A percentile compares a stretch with the other conserved stretches of the same genome.
phyloP scores from a whole-genome alignment of 2,888 invertebrate genomes.

The Hirudinaria manillensis region DNA sequence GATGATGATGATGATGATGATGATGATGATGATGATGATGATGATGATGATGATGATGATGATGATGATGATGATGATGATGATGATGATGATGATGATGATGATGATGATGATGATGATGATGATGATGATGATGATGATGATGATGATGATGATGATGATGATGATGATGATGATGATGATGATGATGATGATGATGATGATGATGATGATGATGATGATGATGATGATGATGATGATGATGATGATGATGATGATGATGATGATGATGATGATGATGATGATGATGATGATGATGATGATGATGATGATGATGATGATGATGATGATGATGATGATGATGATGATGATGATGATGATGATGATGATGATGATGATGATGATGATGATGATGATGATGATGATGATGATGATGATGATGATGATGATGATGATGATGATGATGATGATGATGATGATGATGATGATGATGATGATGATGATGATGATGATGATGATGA shows the following conservation, averaged over 20 bases:
- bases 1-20: slow-evolving; percentile 28
- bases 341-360: too few relatives aligned
- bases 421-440: too few relatives aligned
- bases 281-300: too few relatives aligned
- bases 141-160: slow-evolving; percentile 27
- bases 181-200: slow-evolving; percentile 1
- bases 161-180: slow-evolving; percentile 15
- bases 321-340: too few relatives aligned
- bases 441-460: neutral
- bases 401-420: too few relatives aligned
- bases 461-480: too few relatives aligned
- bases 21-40: slow-evolving; percentile 21
- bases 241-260: neutral
- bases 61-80: slow-evolving; percentile 31
- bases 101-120: slow-evolving; percentile 30
- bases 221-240: neutral
- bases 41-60: slow-evolving; percentile 29
- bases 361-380: too few relatives aligned
- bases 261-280: too few relatives aligned
- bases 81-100: slow-evolving; percentile 30
- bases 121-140: slow-evolving; percentile 28
- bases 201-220: slow-evolving; percentile 15
- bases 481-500: too few relatives aligned
- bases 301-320: too few relatives aligned
- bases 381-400: too few relatives aligned